Evolutionary conservation across 2,888 invertebrate genomes (phyloP).

Genomic region (Leistus spinibarbis): DNA sequence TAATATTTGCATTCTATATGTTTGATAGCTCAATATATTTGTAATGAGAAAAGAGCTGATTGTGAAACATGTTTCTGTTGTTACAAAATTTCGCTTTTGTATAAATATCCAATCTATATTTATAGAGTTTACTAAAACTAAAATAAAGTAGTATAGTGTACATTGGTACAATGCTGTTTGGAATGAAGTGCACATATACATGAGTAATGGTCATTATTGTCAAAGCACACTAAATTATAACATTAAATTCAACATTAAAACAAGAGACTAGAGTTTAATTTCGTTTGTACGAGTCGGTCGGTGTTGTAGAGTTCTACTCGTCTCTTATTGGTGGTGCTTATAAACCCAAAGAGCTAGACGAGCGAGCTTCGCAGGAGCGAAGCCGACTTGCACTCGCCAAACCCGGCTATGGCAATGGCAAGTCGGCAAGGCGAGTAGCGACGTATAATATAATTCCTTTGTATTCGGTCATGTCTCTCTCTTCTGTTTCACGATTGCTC

Average conservation of each 20-base stretch:
- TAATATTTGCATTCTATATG: too few relatives aligned
- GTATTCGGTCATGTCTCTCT: neutral
- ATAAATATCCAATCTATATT: too few relatives aligned
- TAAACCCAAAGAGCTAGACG: too few relatives aligned
- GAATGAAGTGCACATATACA: neutral
- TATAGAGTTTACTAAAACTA: too few relatives aligned
- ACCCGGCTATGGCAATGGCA: neutral
- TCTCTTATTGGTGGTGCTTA: neutral
- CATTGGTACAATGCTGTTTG: too few relatives aligned
- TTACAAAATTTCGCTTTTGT: too few relatives aligned
- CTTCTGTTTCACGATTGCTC: neutral
- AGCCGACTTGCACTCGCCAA: neutral
- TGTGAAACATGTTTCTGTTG: too few relatives aligned
- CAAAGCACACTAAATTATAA: conserved; percentile 4
- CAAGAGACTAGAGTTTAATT: conserved; percentile 27
- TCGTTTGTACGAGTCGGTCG: conserved; percentile 12
- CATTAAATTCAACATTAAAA: conserved; percentile 27
- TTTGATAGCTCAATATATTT: too few relatives aligned
- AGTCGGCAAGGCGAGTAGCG: neutral
- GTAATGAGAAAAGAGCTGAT: too few relatives aligned
- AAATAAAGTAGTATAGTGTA: too few relatives aligned
- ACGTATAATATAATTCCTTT: conserved; percentile 1
- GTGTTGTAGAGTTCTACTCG: neutral
- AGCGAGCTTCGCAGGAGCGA: too few relatives aligned
- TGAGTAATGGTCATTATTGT: neutral